These are phyloP conservation scores for Drusus annulatus DNA, from an alignment of 1,140 invertebrate genomes.

Conservation along the genomic window DNA sequence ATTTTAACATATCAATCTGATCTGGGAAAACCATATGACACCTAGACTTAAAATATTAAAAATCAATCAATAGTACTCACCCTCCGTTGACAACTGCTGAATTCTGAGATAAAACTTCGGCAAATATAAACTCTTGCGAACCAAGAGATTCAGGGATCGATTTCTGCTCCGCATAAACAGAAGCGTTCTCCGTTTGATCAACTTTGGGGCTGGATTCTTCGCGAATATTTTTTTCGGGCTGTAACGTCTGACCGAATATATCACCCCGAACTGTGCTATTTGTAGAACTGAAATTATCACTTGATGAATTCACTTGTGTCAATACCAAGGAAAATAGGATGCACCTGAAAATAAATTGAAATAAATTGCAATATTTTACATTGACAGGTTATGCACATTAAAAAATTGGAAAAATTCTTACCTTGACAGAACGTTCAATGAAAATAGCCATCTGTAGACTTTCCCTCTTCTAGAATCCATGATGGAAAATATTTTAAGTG, in stretches of 20 bases:
- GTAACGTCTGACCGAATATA: slow-evolving; percentile 10
- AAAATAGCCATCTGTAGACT: slow-evolving; percentile 74
- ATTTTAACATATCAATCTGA: too few species aligned
- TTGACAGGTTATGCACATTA: slow-evolving; percentile 30
- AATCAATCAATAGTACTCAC: slow-evolving; percentile 64
- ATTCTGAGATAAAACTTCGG: slow-evolving; percentile 70
- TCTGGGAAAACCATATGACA: too few species aligned
- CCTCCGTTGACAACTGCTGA: slow-evolving; percentile 72
- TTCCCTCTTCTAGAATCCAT: slow-evolving; percentile 73
- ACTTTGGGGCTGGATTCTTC: slow-evolving; percentile 22
- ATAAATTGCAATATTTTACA: slow-evolving; percentile 8
- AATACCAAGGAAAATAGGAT: slow-evolving; percentile 63
- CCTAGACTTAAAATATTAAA: not conserved
- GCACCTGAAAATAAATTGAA: slow-evolving; percentile 60
- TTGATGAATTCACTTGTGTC: slow-evolving; percentile 14
- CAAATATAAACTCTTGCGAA: slow-evolving; percentile 66
- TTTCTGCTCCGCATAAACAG: not conserved
- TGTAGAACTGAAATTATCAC: slow-evolving; percentile 11
- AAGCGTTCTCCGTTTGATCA: slow-evolving; percentile 48
- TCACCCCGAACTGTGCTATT: slow-evolving; percentile 13
- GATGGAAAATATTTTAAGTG: slow-evolving; percentile 62
- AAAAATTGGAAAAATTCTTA: slow-evolving; percentile 55
- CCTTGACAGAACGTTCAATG: slow-evolving; percentile 73
- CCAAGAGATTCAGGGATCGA: slow-evolving; percentile 1
- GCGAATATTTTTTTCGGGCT: not conserved